Percentiles rank a stretch among this genome's conserved stretches.
phyloP scores from a whole-genome alignment of 2,113 vertebrate species.

The Coptodon rendalli region DNA sequence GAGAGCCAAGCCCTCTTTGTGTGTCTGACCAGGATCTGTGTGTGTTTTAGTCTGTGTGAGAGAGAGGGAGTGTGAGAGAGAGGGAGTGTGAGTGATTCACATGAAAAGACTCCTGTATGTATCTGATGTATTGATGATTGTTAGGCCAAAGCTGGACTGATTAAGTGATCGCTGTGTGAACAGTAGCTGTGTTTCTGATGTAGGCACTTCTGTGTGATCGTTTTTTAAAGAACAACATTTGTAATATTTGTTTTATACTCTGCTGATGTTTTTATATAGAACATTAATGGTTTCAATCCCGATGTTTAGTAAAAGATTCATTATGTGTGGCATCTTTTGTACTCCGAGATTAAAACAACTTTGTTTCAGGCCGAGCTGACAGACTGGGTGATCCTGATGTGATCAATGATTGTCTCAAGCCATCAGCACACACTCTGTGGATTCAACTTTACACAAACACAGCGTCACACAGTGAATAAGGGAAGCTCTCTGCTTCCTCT shows the following conservation, averaged over 20 bases:
- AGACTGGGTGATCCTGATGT: background rate
- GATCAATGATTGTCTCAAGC: background rate
- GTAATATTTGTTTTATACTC: constrained; percentile 44
- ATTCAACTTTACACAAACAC: background rate
- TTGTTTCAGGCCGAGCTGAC: background rate
- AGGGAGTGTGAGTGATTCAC: background rate
- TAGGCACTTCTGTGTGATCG: background rate
- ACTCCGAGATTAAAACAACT: background rate
- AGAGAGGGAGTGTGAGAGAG: fast-evolving
- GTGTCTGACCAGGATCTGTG: background rate
- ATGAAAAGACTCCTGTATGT: background rate
- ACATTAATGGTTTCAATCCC: background rate
- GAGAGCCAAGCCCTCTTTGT: background rate
- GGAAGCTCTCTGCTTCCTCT: background rate
- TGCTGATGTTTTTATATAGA: constrained; percentile 50
- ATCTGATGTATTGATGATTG: background rate
- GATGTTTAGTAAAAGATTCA: constrained; percentile 19
- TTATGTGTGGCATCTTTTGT: background rate
- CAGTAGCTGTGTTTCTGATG: constrained; percentile 18
- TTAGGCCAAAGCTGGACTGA: constrained; percentile 31
- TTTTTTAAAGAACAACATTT: constrained; percentile 7
- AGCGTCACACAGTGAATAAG: background rate
- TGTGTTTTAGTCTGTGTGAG: background rate
- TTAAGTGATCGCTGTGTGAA: background rate
- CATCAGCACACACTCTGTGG: background rate